Evolutionary conservation across 2,888 invertebrate species (phyloP), one percentile per base, ranked within the genome.

Genomic region (Rhagium mordax): DNA sequence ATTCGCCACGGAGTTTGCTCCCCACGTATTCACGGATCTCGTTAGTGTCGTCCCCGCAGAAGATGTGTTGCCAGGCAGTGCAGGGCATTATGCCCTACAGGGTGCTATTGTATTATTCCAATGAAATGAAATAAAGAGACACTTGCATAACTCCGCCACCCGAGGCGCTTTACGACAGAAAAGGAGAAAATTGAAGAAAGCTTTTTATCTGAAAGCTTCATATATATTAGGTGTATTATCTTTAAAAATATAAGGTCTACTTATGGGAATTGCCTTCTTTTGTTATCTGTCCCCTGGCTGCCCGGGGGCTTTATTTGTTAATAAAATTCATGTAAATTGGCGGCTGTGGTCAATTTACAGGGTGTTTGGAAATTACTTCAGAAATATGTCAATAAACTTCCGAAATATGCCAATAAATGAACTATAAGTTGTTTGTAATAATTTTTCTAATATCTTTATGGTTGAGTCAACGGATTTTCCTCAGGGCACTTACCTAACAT

Each of bases 31-130:
- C 61, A n/a, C n/a, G n/a, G 47, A 61, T 61, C 61, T 61, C 61
- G 51, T 51, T 64, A 64, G 49, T 41, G 51, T 24, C 64, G 29
- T 51, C 16, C 18, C 64, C 10, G 27, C 64, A 49, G 64, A 62
- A 18, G 33, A 18, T 20, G 61, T 47, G 51, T 64, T 51, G 51
- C 51, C 29, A 49, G 51, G 51, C 49, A 27, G 48, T 49, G 15
- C 24, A n/a, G n/a, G 51, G 15, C 41, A 57, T 67, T 57, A 18
- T 21, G 57, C 41, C 66, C 67, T 66, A 57, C 57, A 57, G 67
- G 67, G 57, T 47, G 67, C 67, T 57, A 67, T 67, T 67, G 67
- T 67, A 67, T 67, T 67, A 67, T 57, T 57, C 24, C 67, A 57
- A 27, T 57, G 57, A 57, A 41, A 47, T 47, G 57, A 57, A 41